Conservation (phyloP, 1,140 invertebrate species). For the Atta texana region DNA sequence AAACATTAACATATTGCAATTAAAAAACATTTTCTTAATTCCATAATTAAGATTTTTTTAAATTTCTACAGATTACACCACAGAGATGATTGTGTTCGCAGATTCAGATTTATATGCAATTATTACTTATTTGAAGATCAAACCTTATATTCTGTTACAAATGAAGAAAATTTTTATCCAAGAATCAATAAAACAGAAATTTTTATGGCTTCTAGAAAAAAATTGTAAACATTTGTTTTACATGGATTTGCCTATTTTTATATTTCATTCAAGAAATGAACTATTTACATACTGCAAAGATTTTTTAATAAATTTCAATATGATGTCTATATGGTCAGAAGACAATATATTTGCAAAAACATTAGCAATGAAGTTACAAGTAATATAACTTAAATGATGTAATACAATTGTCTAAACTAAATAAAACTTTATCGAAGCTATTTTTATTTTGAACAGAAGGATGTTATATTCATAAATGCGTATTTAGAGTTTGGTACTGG, state of each 20-base stretch:
- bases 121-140: constrained; percentile 1
- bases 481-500: not conserved
- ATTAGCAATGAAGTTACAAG: constrained; percentile 7
- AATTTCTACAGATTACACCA: not conserved
- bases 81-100: not conserved
- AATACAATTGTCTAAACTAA: not conserved
- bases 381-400: not conserved
- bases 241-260: not conserved
- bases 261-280: not conserved
- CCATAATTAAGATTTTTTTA: not conserved
- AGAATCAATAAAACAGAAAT: not conserved
- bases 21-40: not conserved
- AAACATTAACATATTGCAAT: not conserved
- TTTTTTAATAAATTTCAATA: not conserved
- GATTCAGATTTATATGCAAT: constrained; percentile 37
- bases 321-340: constrained; percentile 41
- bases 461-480: constrained; percentile 35
- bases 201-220: not conserved
- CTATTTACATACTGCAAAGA: not conserved
- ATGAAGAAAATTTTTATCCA: not conserved
- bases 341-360: constrained; percentile 11
- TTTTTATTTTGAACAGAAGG: constrained; percentile 17
- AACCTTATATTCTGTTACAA: too few relatives aligned
- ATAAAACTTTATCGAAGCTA: not conserved
- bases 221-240: not conserved